These are phyloP conservation scores for Acleris emargana DNA, from an alignment of 2,888 invertebrate species.

Conservation along the genomic window DNA sequence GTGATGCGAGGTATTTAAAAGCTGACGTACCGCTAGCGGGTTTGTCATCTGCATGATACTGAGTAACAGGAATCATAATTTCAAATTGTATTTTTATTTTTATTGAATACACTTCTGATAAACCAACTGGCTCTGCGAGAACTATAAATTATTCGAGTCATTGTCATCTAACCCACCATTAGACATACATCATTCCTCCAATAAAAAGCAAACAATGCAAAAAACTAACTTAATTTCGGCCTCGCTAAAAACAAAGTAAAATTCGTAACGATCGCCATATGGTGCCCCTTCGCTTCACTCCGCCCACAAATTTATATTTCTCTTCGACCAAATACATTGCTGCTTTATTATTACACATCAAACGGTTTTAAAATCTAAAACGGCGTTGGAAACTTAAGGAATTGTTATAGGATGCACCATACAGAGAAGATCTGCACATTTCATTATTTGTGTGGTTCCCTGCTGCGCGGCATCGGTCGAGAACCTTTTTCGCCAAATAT, in stretches of 20 bases:
- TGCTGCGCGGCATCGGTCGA: slow-evolving; percentile 55
- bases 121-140: slow-evolving; percentile 28
- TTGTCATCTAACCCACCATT: slow-evolving; percentile 54
- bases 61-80: neutral
- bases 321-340: slow-evolving; percentile 40
- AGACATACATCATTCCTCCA: slow-evolving; percentile 48
- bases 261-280: slow-evolving; percentile 74
- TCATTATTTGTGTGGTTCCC: slow-evolving; percentile 65
- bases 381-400: slow-evolving; percentile 59
- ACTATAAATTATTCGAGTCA: slow-evolving; percentile 45
- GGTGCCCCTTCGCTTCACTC: slow-evolving; percentile 64
- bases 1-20: neutral
- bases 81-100: neutral
- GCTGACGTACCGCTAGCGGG: neutral
- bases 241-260: slow-evolving; percentile 73
- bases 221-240: slow-evolving; percentile 62
- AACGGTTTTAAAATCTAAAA: slow-evolving; percentile 36
- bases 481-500: slow-evolving; percentile 37
- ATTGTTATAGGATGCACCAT: slow-evolving; percentile 58
- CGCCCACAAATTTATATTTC: slow-evolving; percentile 67
- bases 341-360: slow-evolving; percentile 15
- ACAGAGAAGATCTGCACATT: slow-evolving; percentile 64
- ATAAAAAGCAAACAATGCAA: slow-evolving; percentile 58
- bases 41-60: no score
- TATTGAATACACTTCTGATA: slow-evolving; percentile 17